Conservation (phyloP, 2,113 vertebrate species). For the Micromys minutus region DNA sequence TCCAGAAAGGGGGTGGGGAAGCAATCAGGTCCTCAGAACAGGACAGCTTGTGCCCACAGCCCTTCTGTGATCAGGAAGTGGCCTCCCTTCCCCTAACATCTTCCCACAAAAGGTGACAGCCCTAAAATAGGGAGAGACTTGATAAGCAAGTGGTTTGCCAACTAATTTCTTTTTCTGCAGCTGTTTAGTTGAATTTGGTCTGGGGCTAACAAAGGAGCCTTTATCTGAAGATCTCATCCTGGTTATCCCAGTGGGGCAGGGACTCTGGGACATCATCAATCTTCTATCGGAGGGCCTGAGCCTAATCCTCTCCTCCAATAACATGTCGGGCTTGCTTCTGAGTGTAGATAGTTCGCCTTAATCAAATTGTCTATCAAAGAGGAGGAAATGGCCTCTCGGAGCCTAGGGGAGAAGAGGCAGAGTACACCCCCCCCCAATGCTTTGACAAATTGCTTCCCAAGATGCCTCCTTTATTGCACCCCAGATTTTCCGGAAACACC, state of each 20-base stretch:
- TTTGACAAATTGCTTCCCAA: neutral
- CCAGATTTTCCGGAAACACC: neutral
- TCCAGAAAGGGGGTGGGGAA: neutral
- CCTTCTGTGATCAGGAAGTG: neutral
- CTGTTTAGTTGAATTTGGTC: slow-evolving; percentile 44
- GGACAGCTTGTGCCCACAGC: neutral
- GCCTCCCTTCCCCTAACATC: neutral
- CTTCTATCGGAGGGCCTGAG: slow-evolving; percentile 59
- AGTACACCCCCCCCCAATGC: neutral
- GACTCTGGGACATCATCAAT: slow-evolving; percentile 13
- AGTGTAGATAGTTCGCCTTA: slow-evolving; percentile 51
- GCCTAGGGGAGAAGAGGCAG: neutral
- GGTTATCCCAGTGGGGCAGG: neutral
- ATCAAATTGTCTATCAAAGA: slow-evolving; percentile 72
- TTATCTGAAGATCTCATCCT: slow-evolving; percentile 63
- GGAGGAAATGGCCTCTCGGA: slow-evolving; percentile 9
- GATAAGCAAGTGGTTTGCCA: slow-evolving; percentile 68
- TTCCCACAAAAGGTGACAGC: slow-evolving; percentile 45
- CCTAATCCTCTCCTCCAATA: slow-evolving; percentile 57
- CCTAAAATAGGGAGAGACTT: slow-evolving; percentile 59
- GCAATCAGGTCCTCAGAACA: slow-evolving; percentile 12
- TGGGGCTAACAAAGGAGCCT: slow-evolving; percentile 48
- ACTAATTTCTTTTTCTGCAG: slow-evolving; percentile 63
- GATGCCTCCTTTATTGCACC: neutral
- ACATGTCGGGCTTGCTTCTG: slow-evolving; percentile 35